Conservation (phyloP, 2,888 invertebrate genomes). For the Tyria jacobaeae region DNA sequence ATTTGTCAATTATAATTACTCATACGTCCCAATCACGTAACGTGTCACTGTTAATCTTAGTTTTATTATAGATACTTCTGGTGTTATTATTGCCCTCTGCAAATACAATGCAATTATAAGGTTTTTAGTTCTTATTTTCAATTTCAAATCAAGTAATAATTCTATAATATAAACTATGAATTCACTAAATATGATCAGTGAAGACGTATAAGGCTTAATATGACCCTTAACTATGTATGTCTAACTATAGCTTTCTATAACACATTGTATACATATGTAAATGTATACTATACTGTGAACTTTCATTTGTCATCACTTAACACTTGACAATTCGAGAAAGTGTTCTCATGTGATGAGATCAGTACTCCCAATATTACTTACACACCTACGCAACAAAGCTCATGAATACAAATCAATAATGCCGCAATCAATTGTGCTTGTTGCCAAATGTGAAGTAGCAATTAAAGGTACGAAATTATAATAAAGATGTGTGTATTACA, state of each 20-base stretch:
- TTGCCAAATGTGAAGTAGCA: neutral
- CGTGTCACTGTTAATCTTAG: no score
- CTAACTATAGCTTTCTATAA: neutral
- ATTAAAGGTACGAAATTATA: neutral
- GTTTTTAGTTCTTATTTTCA: no score
- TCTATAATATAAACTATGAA: no score
- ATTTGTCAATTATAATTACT: no score
- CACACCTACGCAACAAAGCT: constrained; percentile 25
- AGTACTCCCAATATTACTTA: constrained; percentile 27
- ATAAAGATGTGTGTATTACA: neutral
- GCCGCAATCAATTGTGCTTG: constrained; percentile 4
- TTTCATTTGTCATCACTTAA: constrained; percentile 26
- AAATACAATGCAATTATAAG: no score
- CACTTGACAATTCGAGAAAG: constrained; percentile 38
- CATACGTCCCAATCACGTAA: no score
- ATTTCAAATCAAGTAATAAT: no score
- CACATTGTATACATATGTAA: neutral
- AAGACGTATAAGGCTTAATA: no score
- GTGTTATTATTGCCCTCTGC: no score
- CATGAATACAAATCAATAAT: constrained; percentile 23
- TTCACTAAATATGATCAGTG: no score
- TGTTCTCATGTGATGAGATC: constrained; percentile 19
- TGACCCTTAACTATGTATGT: neutral
- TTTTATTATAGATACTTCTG: no score
- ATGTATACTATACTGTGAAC: constrained; percentile 44